A percentile compares a stretch with the other conserved stretches of the same genome.
Conservation (phyloP, 2,888 invertebrate species). For the Nemotelus pantherinus region DNA sequence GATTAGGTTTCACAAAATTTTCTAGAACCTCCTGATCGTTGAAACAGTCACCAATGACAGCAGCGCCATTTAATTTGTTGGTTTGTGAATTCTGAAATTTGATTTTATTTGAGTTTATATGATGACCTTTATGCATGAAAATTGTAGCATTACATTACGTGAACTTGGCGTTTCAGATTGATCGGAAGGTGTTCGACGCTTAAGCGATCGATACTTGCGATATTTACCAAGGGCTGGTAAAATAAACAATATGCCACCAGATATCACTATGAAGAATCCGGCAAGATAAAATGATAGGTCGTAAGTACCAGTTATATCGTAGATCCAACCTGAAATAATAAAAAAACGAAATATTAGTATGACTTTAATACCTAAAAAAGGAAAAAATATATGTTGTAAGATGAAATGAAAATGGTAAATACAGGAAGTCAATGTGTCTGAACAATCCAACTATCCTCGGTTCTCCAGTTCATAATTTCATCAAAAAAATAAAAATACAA, state of each 20-base stretch:
- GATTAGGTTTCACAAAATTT: slow-evolving; percentile 48
- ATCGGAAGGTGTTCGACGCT: slow-evolving; percentile 44
- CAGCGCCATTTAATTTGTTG: slow-evolving; percentile 44
- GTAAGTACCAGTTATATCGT: slow-evolving; percentile 80
- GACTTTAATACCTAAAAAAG: neutral
- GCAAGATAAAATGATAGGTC: slow-evolving; percentile 83
- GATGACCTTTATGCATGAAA: neutral
- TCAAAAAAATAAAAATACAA: too few species aligned
- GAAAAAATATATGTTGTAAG: neutral
- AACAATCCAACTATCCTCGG: too few species aligned
- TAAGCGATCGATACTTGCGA: slow-evolving; percentile 58
- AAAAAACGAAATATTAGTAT: slow-evolving; percentile 25
- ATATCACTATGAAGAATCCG: slow-evolving; percentile 74
- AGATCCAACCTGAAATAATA: slow-evolving; percentile 77
- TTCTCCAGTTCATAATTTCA: too few species aligned
- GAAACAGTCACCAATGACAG: slow-evolving; percentile 48
- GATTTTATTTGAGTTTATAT: slow-evolving; percentile 8
- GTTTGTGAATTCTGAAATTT: slow-evolving; percentile 38
- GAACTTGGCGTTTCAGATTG: slow-evolving; percentile 46
- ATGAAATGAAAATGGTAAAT: slow-evolving; percentile 14
- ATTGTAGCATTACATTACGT: slow-evolving; percentile 38
- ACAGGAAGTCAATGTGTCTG: neutral
- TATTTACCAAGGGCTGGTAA: slow-evolving; percentile 52
- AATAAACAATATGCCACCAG: slow-evolving; percentile 53
- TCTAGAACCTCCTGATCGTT: slow-evolving; percentile 44